These are phyloP conservation scores for Silurus glanis DNA, from an alignment of 2,113 vertebrate genomes.

Conservation along the genomic window DNA sequence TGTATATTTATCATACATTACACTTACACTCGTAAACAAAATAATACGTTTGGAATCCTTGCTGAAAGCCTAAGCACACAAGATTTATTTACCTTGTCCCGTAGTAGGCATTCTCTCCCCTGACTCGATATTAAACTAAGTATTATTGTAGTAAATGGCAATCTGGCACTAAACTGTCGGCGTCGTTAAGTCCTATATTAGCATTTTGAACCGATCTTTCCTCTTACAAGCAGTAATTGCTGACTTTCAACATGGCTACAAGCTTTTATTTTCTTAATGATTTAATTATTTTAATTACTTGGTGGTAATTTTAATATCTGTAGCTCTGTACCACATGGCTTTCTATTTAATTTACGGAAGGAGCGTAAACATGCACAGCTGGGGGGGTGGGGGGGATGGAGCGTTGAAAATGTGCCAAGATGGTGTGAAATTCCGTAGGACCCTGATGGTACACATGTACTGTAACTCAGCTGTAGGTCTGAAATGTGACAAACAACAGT, in stretches of 20 bases:
- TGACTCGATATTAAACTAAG: not conserved
- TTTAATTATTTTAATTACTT: not conserved
- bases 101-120: not conserved
- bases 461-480: not conserved
- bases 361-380: not conserved
- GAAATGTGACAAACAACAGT: not conserved
- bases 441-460: not conserved
- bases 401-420: constrained; percentile 10
- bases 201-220: not conserved
- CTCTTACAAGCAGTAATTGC: not conserved
- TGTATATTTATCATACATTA: not conserved
- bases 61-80: not conserved
- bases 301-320: not conserved
- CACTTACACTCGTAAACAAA: not conserved
- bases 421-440: constrained; percentile 10
- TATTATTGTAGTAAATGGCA: not conserved
- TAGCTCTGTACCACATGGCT: not conserved
- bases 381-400: not conserved
- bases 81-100: not conserved
- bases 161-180: not conserved
- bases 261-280: not conserved
- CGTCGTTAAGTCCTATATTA: not conserved
- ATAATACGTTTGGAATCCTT: not conserved
- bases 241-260: not conserved
- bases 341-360: not conserved